A percentile compares a stretch with the other conserved stretches of the same genome.
phyloP scores from a whole-genome alignment of 2,888 invertebrate species.

The Helicoverpa assulta region DNA sequence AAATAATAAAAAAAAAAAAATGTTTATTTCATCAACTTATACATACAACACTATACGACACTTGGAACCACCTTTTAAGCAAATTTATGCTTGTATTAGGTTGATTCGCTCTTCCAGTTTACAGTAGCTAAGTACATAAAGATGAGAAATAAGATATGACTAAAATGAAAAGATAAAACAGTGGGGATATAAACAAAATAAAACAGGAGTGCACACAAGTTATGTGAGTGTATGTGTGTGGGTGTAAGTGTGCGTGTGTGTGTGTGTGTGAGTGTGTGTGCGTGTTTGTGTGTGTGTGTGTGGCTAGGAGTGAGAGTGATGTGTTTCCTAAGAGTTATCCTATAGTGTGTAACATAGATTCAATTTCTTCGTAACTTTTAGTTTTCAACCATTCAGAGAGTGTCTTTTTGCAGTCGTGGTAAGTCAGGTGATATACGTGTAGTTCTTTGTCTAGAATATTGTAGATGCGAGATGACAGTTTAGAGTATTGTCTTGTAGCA shows the following conservation, averaged over 20 bases:
- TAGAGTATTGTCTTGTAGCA: neutral
- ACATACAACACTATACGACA: no score
- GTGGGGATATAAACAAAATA: no score
- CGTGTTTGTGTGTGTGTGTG: no score
- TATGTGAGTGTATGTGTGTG: neutral
- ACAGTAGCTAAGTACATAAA: no score
- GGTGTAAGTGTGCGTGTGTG: neutral
- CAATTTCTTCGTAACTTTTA: conserved; percentile 1
- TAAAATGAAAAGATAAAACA: no score
- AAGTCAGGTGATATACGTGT: neutral
- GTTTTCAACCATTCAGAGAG: conserved; percentile 2
- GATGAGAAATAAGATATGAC: no score
- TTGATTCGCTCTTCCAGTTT: no score
- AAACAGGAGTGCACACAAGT: no score
- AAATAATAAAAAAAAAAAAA: no score
- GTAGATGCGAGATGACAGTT: neutral
- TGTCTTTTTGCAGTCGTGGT: conserved; percentile 2
- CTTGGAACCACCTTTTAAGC: no score
- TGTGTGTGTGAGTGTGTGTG: neutral
- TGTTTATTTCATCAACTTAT: no score
- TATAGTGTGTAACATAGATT: conserved; percentile 2
- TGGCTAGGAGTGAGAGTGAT: neutral
- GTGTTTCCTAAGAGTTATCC: neutral
- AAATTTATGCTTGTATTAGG: no score
- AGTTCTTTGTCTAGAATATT: conserved; percentile 2